A percentile compares a stretch with the other conserved stretches of the same genome.
Conservation (phyloP, 2,888 invertebrate genomes). For the Eurytoma californica region DNA sequence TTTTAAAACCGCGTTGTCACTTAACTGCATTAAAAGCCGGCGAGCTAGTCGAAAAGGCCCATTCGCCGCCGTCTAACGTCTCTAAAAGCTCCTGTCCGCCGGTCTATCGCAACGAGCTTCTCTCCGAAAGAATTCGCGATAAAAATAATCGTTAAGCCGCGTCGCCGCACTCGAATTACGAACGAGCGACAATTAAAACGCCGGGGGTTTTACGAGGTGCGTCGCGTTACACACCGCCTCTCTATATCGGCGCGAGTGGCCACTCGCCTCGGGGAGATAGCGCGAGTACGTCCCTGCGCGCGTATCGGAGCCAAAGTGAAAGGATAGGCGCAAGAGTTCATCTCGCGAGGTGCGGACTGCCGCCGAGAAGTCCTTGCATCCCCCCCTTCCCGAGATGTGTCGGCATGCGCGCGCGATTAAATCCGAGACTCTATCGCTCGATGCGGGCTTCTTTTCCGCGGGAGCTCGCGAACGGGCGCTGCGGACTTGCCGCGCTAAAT, state of each 20-base stretch:
- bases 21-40: too few relatives aligned
- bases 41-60: too few relatives aligned
- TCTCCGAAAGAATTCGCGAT: conserved; percentile 1
- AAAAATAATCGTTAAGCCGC: neutral
- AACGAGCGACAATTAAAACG: neutral
- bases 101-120: too few relatives aligned
- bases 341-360: conserved; percentile 1
- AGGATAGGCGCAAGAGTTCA: conserved; percentile 35
- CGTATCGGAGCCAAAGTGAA: conserved; percentile 21
- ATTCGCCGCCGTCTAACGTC: too few relatives aligned
- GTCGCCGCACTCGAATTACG: neutral
- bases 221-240: neutral
- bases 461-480: too few relatives aligned
- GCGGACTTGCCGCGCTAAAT: too few relatives aligned
- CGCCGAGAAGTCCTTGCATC: conserved; percentile 17
- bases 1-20: too few relatives aligned
- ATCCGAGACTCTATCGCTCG: too few relatives aligned
- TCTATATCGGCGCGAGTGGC: neutral
- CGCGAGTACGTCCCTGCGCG: too few relatives aligned
- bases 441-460: too few relatives aligned
- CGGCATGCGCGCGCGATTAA: conserved; percentile 3
- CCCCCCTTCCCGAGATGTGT: neutral
- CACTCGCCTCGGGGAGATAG: too few relatives aligned
- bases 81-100: too few relatives aligned
- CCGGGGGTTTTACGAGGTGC: neutral